Evolutionary conservation across 2,113 vertebrate genomes (phyloP).

Genomic region (Uropsilus gracilis): DNA sequence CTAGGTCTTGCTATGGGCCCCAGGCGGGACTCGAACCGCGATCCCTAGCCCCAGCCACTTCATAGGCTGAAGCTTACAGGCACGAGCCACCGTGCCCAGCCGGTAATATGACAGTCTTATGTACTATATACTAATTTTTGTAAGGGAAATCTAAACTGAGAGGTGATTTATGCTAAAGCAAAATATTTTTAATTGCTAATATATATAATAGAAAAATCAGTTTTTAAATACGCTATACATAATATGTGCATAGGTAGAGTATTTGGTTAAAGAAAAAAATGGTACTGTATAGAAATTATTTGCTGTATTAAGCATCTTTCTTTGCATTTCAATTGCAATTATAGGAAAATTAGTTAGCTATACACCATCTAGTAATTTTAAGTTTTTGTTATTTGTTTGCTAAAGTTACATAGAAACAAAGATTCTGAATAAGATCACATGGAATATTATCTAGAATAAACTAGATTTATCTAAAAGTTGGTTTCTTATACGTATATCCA

Average conservation of each 20-base stretch:
- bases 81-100: too few relatives aligned
- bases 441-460: neutral
- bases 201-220: neutral
- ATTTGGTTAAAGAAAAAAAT: neutral
- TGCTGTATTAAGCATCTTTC: neutral
- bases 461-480: constrained; percentile 7
- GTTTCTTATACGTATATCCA: constrained; percentile 43
- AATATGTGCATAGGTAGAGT: neutral
- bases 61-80: too few relatives aligned
- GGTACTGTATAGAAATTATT: neutral
- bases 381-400: neutral
- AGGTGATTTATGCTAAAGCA: neutral
- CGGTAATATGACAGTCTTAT: neutral
- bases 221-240: neutral
- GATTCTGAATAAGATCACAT: neutral
- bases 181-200: neutral
- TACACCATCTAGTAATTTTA: neutral
- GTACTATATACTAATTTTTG: neutral
- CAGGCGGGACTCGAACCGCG: too few relatives aligned
- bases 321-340: neutral
- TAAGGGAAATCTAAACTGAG: neutral
- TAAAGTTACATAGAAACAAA: constrained; percentile 47
- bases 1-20: too few relatives aligned
- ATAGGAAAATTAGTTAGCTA: neutral
- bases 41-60: too few relatives aligned